Evolutionary conservation across 1,140 invertebrate species (phyloP), one percentile per base, ranked within the genome.

Genomic region (Rhagoletis zephyria): DNA sequence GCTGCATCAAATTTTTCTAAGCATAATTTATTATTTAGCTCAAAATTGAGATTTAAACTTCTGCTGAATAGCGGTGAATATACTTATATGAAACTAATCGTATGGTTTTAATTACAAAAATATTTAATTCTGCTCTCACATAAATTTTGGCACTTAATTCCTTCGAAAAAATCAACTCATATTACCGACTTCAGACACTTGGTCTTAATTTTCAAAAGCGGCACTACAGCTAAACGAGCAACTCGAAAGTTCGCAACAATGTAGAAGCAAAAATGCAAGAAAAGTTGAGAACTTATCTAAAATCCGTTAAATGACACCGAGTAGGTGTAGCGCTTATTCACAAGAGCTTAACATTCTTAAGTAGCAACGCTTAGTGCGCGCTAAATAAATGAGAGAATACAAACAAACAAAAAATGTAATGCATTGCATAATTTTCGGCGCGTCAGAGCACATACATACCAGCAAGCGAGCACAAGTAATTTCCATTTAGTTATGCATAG

Each of bases 401-500:
- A 48, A 45, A 12, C 48, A 81, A 81, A 81, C 16, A 56, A n/a
- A 56, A 59, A 81, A 81, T 56, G 56, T 81, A 56, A 56, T 30
- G 48, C 48, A 30, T 30, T 81, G 74, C 74, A 81, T 81, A 81
- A 81, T 56, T 81, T 81, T 59, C 45, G 74, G 74, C 74, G 48
- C 74, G 19, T 81, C 7, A 3, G 14, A 7, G 74, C 74, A 30
- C 30, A 30, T 30, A 42, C 16, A 56, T 81, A 51, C 48, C 6
- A 81, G 12, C n/a, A 81, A 19, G 45, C 70, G 12, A 77, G 14
- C 40, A 42, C 30, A 14, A 30, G 19, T 81, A 56, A 81, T 81
- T 81, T 9, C 48, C 56, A 81, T 81, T 81, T 81, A 81, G 74
- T 81, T 81, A 81, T 81, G 74, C 74, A 81, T 19, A 81, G 6